These are phyloP conservation scores for Knipowitschia caucasica DNA, from an alignment of 2,797 vertebrate species.

Conservation along the genomic window DNA sequence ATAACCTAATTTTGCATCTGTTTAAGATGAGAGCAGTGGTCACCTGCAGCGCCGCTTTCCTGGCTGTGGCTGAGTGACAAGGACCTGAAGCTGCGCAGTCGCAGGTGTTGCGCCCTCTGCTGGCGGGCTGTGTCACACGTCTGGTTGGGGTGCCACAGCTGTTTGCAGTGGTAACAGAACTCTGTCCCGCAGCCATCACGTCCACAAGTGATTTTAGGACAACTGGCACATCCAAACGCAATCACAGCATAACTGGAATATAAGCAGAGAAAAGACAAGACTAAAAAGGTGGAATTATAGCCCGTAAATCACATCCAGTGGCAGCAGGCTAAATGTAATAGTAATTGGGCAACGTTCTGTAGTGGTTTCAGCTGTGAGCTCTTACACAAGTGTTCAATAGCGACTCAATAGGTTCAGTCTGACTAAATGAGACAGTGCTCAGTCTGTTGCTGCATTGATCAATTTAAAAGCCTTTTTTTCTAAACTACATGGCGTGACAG, in stretches of 20 bases:
- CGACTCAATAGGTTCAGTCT: constrained; percentile 13
- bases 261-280: constrained; percentile 3
- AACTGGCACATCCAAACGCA: constrained; percentile 97
- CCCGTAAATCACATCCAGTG: constrained; percentile 17
- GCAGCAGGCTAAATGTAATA: constrained; percentile 13
- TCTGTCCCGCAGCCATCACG: constrained; percentile 94
- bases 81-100: constrained; percentile 88
- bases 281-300: too few relatives aligned
- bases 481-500: background rate
- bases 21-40: background rate
- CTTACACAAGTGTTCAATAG: constrained; percentile 7
- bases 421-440: constrained; percentile 1
- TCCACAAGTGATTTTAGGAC: constrained; percentile 94
- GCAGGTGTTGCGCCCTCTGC: constrained; percentile 88
- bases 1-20: too few relatives aligned
- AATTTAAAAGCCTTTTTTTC: constrained; percentile 25
- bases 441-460: constrained; percentile 16
- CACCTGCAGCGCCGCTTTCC: constrained; percentile 94
- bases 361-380: constrained; percentile 13
- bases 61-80: constrained; percentile 97
- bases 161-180: constrained; percentile 99
- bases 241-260: constrained; percentile 89
- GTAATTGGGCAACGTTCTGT: constrained; percentile 7
- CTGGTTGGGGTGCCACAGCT: constrained; percentile 98
- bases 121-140: constrained; percentile 95